Evolutionary conservation across 2,797 vertebrate species (phyloP).

Genomic region (Furcifer pardalis): DNA sequence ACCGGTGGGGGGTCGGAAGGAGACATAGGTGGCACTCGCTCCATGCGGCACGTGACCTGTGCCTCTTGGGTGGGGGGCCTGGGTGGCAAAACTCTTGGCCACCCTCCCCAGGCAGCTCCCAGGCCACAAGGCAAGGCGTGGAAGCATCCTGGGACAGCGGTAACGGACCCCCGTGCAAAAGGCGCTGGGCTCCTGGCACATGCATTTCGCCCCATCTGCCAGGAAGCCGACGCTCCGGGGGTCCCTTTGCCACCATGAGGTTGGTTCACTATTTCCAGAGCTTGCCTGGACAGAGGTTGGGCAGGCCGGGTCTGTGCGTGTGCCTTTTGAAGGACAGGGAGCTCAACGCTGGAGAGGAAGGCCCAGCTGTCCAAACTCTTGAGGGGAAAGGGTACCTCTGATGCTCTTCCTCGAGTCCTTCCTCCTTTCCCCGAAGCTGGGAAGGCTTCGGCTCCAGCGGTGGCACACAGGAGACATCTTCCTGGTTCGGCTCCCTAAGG

Average conservation of each 20-base stretch:
- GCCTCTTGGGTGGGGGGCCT: not conserved
- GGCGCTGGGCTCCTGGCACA: not conserved
- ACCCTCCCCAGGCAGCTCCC: not conserved
- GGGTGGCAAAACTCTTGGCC: not conserved
- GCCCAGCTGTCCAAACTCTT: not conserved
- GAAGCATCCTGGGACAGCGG: not conserved
- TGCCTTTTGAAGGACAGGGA: not conserved
- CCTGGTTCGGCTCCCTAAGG: not conserved
- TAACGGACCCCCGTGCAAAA: not conserved
- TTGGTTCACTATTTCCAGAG: conserved; percentile 35
- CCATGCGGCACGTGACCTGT: not conserved
- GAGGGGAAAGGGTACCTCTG: not conserved
- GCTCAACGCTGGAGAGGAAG: not conserved
- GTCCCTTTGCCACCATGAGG: conserved; percentile 28
- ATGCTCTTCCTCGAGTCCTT: too few relatives aligned
- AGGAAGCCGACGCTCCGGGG: conserved; percentile 29
- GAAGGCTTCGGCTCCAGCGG: not conserved
- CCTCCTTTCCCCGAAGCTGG: not conserved
- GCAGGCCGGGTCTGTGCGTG: not conserved
- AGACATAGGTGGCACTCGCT: too few relatives aligned
- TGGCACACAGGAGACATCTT: not conserved
- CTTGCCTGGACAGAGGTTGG: conserved; percentile 27
- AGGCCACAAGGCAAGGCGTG: not conserved
- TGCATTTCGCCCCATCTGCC: conserved; percentile 8
- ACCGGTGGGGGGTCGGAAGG: not conserved